Base-by-base conservation (phyloP, 2,797 vertebrate genomes). In the Valencia hispanica region DNA sequence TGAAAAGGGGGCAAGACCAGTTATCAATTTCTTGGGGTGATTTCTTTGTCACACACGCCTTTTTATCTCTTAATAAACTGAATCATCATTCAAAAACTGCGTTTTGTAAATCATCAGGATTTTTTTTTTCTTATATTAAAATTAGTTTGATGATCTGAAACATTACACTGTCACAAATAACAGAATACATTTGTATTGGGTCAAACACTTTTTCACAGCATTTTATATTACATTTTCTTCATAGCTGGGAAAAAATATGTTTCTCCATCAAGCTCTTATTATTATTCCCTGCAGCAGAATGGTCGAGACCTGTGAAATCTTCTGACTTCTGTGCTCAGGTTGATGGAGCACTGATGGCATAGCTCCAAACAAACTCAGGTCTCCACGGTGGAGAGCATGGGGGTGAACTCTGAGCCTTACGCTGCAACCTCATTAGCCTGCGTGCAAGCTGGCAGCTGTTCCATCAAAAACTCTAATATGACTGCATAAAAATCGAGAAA, bases 391-490 rank as follows among this genome's bases (percentile, higher is more conserved):
- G 80, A 85, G 90, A 85, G 77, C 80, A 53, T 25, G 41, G 22
- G 27, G 73, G 45, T 70, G 88, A 92, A 87, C 92, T 87, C 74
- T 85, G 87, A 80, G 83, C 93, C 80, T 4, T 79, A 41, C 85
- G 77, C 86, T 61, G 85, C 92, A 84, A 87, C 88, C 91, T 94
- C 92, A 93, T 95, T 94, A 94, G 90, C 92, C 89, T 82, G 81
- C 75, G 61, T 79, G 80, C 86, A 80, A 88, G 81, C 77, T 25
- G 70, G 91, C 92, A 91, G 93, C 90, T 93, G 92, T 88, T 92
- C 88, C 75, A 89, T 92, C 87, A 87, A 65, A 77, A 88, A 86
- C 87, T 70, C 71, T 84, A 91, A 91, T 86, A 86, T 55, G 82
- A 84, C 86, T 75, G 76, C 36, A 30, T 1, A 41, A 83, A 34